phyloP scores from a whole-genome alignment of 1,140 invertebrate genomes.

The Holotrichia oblita region DNA sequence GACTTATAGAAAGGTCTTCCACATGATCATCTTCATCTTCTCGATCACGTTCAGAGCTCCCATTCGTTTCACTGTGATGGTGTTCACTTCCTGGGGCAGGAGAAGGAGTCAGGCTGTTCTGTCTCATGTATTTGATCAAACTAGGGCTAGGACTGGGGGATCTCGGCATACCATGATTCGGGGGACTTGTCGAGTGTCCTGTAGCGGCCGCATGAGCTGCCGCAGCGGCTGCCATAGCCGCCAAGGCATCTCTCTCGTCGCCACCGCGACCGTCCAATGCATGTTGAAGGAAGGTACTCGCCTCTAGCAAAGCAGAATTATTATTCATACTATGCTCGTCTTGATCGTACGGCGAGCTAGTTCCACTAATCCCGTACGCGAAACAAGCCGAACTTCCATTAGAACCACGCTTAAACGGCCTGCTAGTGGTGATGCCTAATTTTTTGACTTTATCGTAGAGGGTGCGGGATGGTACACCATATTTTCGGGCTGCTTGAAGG shows the following conservation, averaged over 20 bases:
- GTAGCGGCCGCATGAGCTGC: constrained; percentile 71
- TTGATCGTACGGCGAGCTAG: constrained; percentile 63
- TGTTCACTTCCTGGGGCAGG: constrained; percentile 55
- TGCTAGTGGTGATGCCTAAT: constrained; percentile 82
- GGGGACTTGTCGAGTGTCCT: constrained; percentile 63
- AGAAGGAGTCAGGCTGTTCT: constrained; percentile 57
- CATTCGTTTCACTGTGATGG: constrained; percentile 58
- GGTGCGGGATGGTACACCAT: constrained; percentile 86
- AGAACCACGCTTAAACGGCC: constrained; percentile 74
- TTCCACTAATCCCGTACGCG: constrained; percentile 63
- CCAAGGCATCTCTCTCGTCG: constrained; percentile 69
- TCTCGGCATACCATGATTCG: constrained; percentile 56
- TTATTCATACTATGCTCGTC: constrained; percentile 61
- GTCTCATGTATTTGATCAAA: constrained; percentile 57
- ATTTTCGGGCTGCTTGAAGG: constrained; percentile 84
- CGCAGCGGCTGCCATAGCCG: constrained; percentile 72
- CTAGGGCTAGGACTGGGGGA: constrained; percentile 55
- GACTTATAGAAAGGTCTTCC: constrained; percentile 70
- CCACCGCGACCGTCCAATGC: constrained; percentile 69
- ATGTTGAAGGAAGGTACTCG: constrained; percentile 71
- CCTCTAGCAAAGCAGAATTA: constrained; percentile 67
- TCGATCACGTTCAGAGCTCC: constrained; percentile 55
- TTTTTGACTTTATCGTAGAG: constrained; percentile 94
- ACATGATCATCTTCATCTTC: constrained; percentile 67
- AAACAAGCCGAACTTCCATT: constrained; percentile 64